Percentiles rank a stretch among this genome's conserved stretches.
Evolutionary conservation across 2,888 invertebrate species (phyloP).

Genomic region (Tethea ocularis): DNA sequence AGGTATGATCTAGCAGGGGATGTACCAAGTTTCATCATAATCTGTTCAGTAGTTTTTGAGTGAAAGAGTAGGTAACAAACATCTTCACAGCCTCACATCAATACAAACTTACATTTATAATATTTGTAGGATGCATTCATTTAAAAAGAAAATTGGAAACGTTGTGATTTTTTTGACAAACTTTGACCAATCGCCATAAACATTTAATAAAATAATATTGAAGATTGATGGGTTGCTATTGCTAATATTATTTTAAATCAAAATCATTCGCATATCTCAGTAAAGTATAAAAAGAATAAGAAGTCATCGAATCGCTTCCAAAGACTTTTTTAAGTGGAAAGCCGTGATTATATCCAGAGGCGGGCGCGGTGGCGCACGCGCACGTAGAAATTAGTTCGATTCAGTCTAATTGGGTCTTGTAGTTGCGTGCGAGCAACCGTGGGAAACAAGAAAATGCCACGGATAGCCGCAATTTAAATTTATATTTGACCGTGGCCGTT

Average conservation of each 20-base stretch:
- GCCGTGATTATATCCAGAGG: slow-evolving; percentile 8
- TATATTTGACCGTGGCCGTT: slow-evolving; percentile 59
- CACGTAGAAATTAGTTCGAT: slow-evolving; percentile 63
- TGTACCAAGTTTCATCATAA: too few species aligned
- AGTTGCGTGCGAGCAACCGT: slow-evolving; percentile 73
- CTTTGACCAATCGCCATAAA: not conserved
- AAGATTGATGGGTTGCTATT: not conserved
- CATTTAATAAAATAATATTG: too few species aligned
- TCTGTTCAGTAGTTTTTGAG: too few species aligned
- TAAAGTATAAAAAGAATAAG: not conserved
- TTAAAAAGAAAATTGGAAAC: too few species aligned
- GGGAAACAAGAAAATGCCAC: slow-evolving; percentile 71
- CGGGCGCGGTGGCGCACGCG: slow-evolving; percentile 46
- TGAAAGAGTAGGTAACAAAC: too few species aligned
- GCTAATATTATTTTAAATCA: not conserved
- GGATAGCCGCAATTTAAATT: slow-evolving; percentile 61
- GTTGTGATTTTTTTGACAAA: too few species aligned
- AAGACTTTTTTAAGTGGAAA: not conserved
- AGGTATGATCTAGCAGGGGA: too few species aligned
- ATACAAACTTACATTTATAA: too few species aligned
- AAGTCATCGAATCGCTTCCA: not conserved
- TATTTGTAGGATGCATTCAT: too few species aligned
- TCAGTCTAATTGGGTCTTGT: slow-evolving; percentile 55
- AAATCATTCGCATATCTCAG: too few species aligned
- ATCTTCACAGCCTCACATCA: too few species aligned